Evolutionary conservation across 2,113 vertebrate genomes (phyloP).

Genomic region (Pteruthius melanotis): DNA sequence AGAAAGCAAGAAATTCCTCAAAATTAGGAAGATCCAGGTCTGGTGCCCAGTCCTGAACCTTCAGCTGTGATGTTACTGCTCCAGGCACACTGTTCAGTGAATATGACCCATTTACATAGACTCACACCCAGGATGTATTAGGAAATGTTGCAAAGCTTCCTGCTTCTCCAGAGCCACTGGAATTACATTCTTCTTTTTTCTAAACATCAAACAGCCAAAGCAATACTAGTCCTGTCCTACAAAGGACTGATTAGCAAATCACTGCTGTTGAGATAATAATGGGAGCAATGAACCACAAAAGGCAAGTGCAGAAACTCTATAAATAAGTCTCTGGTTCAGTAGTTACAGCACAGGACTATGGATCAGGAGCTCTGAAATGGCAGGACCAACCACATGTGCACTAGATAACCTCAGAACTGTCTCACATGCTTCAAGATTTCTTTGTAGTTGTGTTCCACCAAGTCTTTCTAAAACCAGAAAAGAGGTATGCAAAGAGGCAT

Average conservation of each 20-base stretch:
- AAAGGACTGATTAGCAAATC: not conserved
- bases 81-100: not conserved
- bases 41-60: not conserved
- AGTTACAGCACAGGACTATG: not conserved
- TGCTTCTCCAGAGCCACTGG: not conserved
- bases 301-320: not conserved
- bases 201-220: not conserved
- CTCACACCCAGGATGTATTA: not conserved
- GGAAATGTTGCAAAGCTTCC: not conserved
- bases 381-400: not conserved
- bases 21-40: not conserved
- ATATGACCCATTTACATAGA: not conserved
- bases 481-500: not conserved
- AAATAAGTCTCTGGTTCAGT: not conserved
- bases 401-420: not conserved
- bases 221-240: not conserved
- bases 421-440: not conserved
- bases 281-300: not conserved
- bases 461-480: not conserved
- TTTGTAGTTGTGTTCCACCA: not conserved
- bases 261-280: not conserved
- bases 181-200: not conserved
- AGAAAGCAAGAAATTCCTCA: not conserved
- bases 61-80: not conserved
- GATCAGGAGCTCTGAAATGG: not conserved